Evolutionary conservation across 2,888 invertebrate genomes (phyloP).

Genomic region (Odontocerum albicorne): DNA sequence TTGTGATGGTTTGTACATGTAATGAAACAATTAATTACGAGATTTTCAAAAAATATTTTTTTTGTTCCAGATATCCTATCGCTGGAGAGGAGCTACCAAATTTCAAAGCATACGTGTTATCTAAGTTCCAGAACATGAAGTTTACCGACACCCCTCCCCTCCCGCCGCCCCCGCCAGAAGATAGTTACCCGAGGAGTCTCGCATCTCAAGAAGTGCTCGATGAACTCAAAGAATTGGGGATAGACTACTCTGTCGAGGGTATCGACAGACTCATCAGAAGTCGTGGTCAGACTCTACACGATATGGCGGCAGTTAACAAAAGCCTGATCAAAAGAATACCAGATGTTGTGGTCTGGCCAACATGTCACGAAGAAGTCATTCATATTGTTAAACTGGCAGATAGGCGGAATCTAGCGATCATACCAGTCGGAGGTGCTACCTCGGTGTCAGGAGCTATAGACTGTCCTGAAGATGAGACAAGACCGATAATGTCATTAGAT

Average conservation of each 20-base stretch:
- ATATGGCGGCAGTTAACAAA: conserved; percentile 76
- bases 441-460: conserved; percentile 87
- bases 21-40: too few relatives aligned
- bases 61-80: conserved; percentile 71
- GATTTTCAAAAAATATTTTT: too few relatives aligned
- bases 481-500: conserved; percentile 87
- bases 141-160: conserved; percentile 35
- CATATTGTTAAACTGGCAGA: conserved; percentile 76
- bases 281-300: conserved; percentile 92
- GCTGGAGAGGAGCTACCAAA: conserved; percentile 73
- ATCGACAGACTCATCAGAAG: conserved; percentile 84
- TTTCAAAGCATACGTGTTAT: conserved; percentile 78
- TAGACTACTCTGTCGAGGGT: conserved; percentile 71
- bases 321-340: conserved; percentile 83
- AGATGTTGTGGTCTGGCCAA: conserved; percentile 93
- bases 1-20: too few relatives aligned
- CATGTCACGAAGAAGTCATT: conserved; percentile 81
- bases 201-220: conserved; percentile 62
- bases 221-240: conserved; percentile 56
- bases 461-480: conserved; percentile 76
- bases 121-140: conserved; percentile 65
- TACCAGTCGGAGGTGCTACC: conserved; percentile 95
- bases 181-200: conserved; percentile 65
- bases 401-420: conserved; percentile 74
- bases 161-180: conserved; percentile 58